Evolutionary conservation across 1,140 invertebrate genomes (phyloP), one percentile per base, ranked within the genome.

Genomic region (Branchinecta lindahli): DNA sequence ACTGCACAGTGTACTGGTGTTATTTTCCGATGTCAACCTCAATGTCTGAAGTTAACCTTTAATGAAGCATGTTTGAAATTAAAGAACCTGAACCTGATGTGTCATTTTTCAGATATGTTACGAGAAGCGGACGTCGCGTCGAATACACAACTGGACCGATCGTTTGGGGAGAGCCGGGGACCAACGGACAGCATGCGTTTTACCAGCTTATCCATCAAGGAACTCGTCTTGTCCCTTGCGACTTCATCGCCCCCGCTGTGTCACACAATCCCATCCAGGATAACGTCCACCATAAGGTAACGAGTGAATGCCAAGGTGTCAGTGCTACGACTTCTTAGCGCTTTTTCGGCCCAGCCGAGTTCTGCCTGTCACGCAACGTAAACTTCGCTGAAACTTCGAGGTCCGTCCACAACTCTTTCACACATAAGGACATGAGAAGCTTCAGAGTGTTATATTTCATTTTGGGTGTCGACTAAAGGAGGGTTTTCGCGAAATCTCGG

Each of bases 171-270:
- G 96, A 99, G 81, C 96, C 96, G 18, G 97, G 96, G 47, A 99
- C 96, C 8, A 99, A 99, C 80, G 96, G 97, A n/a, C 97, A 98
- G 75, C 94, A 97, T 81, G 94, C 94, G 70, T 98, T 97, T 82
- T 97, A 97, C 81, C 94, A 97, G 80, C 83, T 97, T 33, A 92
- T 98, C 75, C 94, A 97, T 80, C 94, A 94, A 80, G 91, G 84
- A 68, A 87, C 85, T 45, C 83, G 92, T 72, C 81, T 98, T 66
- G 92, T 99, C 76, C 96, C 97, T 44, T 91, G 90, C 78, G 96
- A 99, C 83, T 99, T 99, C 78, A 91, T 99, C 78, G 92, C 92
- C 67, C 91, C 96, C 7, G 91, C 89, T 8, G 83, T 91, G 73
- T 92, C 93, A 0, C 93, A 96, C 72, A 99, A 98, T 80, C 91